Conservation (phyloP, 37 sponge, comb jelly and placozoan species). For the Crambe crambe region DNA sequence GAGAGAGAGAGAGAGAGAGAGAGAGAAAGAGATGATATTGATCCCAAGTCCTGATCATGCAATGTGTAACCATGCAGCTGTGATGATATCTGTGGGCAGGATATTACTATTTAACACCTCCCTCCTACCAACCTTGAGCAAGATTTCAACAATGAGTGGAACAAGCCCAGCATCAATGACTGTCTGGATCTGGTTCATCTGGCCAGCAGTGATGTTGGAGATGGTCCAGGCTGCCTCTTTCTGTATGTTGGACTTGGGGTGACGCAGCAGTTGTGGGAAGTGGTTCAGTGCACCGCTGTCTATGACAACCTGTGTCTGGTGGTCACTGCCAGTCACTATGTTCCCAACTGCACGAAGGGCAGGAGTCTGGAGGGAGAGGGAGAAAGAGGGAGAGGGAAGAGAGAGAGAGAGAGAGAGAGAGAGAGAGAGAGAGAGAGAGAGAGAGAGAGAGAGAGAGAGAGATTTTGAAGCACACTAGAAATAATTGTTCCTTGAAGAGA, state of each 20-base stretch:
- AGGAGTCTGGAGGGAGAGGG: slow-evolving; percentile 58
- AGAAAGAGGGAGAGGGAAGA: slow-evolving; percentile 1
- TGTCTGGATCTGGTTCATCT: slow-evolving; percentile 80
- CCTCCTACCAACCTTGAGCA: slow-evolving; percentile 37
- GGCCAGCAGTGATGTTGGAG: slow-evolving; percentile 99
- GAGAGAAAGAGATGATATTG: background rate
- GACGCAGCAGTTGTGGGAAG: slow-evolving; percentile 71
- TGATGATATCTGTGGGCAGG: background rate
- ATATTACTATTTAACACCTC: background rate
- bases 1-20: background rate
- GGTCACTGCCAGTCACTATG: slow-evolving; percentile 94
- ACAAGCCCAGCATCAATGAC: slow-evolving; percentile 84
- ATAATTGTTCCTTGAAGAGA: too few species aligned
- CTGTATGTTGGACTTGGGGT: slow-evolving; percentile 86
- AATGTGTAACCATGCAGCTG: background rate
- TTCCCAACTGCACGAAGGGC: slow-evolving; percentile 93
- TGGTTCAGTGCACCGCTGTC: slow-evolving; percentile 60
- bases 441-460: slow-evolving; percentile 17
- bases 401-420: slow-evolving; percentile 8
- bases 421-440: background rate
- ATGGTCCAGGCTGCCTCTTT: slow-evolving; percentile 99
- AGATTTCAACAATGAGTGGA: slow-evolving; percentile 71
- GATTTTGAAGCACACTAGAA: background rate
- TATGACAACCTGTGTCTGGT: slow-evolving; percentile 89
- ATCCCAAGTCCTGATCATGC: background rate